phyloP scores from a whole-genome alignment of 2,113 vertebrate genomes.

The Saimiri boliviensis region DNA sequence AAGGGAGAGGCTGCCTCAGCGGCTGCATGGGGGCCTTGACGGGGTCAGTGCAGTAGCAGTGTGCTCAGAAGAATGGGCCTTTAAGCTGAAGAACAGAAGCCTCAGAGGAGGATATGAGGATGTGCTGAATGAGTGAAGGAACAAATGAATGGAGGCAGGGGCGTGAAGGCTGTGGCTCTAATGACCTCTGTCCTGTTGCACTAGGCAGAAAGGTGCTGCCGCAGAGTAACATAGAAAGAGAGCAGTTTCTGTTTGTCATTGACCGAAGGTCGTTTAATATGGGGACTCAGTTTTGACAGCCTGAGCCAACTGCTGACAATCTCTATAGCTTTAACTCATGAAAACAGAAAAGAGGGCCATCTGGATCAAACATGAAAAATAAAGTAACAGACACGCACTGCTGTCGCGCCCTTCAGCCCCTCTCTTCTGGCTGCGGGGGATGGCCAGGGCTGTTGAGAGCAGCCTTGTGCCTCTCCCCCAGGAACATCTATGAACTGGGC shows the following conservation, averaged over 20 bases:
- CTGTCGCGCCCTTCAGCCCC: background rate
- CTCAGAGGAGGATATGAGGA: background rate
- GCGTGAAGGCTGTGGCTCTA: background rate
- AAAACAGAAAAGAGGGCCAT: background rate
- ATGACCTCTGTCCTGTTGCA: background rate
- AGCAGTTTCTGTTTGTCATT: conserved; percentile 5
- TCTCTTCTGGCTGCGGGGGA: background rate
- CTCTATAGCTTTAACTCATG: background rate
- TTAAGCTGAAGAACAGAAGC: background rate
- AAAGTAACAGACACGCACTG: background rate
- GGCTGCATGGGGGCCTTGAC: background rate
- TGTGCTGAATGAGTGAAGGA: background rate
- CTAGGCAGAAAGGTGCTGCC: background rate
- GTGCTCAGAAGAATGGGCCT: background rate
- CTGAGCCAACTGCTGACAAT: background rate
- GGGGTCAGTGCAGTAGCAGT: background rate
- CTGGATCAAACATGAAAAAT: background rate
- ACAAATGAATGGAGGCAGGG: background rate
- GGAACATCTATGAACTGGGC: accelerated
- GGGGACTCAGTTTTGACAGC: background rate
- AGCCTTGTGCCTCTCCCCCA: background rate
- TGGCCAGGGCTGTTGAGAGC: background rate
- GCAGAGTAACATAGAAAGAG: background rate
- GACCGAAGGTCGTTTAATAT: background rate
- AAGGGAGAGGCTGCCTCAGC: background rate